phyloP scores from a whole-genome alignment of 1,140 invertebrate species.

The Whitmania pigra region DNA sequence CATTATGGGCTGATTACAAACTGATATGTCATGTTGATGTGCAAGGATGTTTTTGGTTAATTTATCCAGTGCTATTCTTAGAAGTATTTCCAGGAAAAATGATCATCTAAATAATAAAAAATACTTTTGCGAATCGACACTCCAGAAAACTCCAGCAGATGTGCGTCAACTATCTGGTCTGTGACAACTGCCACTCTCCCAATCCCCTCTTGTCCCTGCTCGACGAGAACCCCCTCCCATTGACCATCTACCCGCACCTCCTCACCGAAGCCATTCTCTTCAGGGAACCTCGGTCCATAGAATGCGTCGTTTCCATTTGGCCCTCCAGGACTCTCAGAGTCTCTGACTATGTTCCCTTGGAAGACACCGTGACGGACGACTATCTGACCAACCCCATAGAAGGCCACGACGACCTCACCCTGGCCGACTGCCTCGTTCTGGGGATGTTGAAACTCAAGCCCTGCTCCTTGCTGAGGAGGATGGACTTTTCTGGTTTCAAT shows the following conservation, averaged over 20 bases:
- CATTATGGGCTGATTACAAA: too few species aligned
- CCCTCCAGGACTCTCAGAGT: slow-evolving; percentile 28
- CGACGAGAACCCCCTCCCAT: slow-evolving; percentile 27
- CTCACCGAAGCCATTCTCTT: slow-evolving; percentile 35
- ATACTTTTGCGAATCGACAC: too few species aligned
- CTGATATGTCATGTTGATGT: too few species aligned
- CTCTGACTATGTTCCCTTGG: slow-evolving; percentile 30
- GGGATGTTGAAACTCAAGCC: slow-evolving; percentile 32
- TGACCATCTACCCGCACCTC: slow-evolving; percentile 31
- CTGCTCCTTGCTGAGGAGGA: slow-evolving; percentile 27
- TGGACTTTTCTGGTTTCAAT: slow-evolving; percentile 34
- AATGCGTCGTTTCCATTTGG: slow-evolving; percentile 29
- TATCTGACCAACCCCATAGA: slow-evolving; percentile 30
- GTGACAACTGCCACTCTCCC: slow-evolving; percentile 21
- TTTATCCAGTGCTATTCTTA: too few species aligned
- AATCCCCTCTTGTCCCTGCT: slow-evolving; percentile 26
- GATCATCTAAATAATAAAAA: too few species aligned
- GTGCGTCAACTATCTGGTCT: slow-evolving; percentile 31
- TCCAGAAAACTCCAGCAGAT: slow-evolving; percentile 30
- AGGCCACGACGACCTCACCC: slow-evolving; percentile 28
- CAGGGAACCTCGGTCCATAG: slow-evolving; percentile 30
- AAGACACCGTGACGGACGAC: slow-evolving; percentile 29
- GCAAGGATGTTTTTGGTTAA: too few species aligned
- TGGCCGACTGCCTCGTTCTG: slow-evolving; percentile 33
- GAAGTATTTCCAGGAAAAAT: too few species aligned